Evolutionary conservation across 2,113 vertebrate species (phyloP).

Genomic region (Charina bottae): DNA sequence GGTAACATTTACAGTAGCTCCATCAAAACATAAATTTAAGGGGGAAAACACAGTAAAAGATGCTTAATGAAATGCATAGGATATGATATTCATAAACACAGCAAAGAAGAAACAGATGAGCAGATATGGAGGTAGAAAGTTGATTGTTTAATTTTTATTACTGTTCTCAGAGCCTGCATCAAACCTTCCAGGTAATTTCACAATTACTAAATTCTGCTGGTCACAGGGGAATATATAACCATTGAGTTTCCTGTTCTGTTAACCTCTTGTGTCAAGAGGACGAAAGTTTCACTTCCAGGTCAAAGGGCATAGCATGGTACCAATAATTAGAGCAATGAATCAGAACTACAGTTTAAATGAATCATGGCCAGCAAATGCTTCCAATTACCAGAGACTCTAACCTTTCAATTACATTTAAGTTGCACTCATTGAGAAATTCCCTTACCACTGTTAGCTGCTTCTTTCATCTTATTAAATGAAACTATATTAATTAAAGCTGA

Average conservation of each 20-base stretch:
- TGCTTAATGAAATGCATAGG: background rate
- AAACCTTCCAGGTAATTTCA: slow-evolving; percentile 85
- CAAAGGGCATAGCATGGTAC: slow-evolving; percentile 88
- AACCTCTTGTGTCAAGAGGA: slow-evolving; percentile 87
- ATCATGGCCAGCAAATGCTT: slow-evolving; percentile 74
- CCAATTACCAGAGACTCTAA: slow-evolving; percentile 69
- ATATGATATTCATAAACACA: slow-evolving; percentile 41
- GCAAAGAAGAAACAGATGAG: slow-evolving; percentile 73
- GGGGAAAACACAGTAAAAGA: slow-evolving; percentile 17
- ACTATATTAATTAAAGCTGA: slow-evolving; percentile 6
- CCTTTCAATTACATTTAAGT: slow-evolving; percentile 40
- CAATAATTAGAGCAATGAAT: slow-evolving; percentile 82
- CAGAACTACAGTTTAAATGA: slow-evolving; percentile 76
- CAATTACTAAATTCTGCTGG: slow-evolving; percentile 90
- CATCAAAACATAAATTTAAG: background rate
- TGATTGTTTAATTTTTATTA: slow-evolving; percentile 72
- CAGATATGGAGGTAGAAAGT: slow-evolving; percentile 42
- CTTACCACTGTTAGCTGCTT: background rate
- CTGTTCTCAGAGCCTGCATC: slow-evolving; percentile 88
- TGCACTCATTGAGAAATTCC: slow-evolving; percentile 32
- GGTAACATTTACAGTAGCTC: background rate
- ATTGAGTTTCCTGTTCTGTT: slow-evolving; percentile 91
- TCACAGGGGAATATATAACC: slow-evolving; percentile 74
- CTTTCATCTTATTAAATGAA: slow-evolving; percentile 13
- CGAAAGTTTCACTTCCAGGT: slow-evolving; percentile 87